A percentile compares a stretch with the other conserved stretches of the same genome.
phyloP scores from a whole-genome alignment of 2,113 vertebrate species.

The Vidua macroura region DNA sequence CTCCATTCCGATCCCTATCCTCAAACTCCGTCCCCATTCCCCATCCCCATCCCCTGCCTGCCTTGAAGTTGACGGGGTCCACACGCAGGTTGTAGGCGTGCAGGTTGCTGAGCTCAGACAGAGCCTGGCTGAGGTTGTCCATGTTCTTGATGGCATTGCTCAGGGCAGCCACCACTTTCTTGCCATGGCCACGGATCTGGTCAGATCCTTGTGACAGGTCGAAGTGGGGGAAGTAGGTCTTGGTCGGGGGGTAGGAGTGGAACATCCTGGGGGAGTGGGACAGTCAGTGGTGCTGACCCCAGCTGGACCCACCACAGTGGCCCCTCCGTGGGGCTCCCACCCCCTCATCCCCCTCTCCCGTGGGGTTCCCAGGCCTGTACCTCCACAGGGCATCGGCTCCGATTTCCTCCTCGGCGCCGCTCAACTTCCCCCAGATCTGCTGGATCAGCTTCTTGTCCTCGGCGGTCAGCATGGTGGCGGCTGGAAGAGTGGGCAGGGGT shows the following conservation, averaged over 20 bases:
- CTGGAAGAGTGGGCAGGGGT: background rate
- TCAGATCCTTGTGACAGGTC: slow-evolving; percentile 65
- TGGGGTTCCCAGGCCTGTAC: slow-evolving; percentile 16
- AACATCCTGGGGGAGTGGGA: slow-evolving; percentile 63
- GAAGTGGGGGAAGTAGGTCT: slow-evolving; percentile 83
- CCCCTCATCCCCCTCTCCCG: fast-evolving
- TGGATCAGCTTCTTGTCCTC: slow-evolving; percentile 71
- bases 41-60: background rate
- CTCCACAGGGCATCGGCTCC: slow-evolving; percentile 74
- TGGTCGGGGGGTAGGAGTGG: slow-evolving; percentile 61
- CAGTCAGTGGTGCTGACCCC: background rate
- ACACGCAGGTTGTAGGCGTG: slow-evolving; percentile 84
- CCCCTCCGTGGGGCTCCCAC: background rate
- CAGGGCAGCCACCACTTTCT: slow-evolving; percentile 66
- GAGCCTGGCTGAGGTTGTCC: slow-evolving; percentile 61
- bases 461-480: slow-evolving; percentile 46
- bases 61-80: slow-evolving; percentile 87
- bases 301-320: fast-evolving
- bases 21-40: background rate
- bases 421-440: slow-evolving; percentile 68
- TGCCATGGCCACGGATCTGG: slow-evolving; percentile 71
- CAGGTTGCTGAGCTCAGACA: slow-evolving; percentile 78
- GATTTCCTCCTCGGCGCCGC: background rate
- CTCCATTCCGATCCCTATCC: fast-evolving
- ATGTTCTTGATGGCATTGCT: slow-evolving; percentile 47